Evolutionary conservation across 2,113 vertebrate genomes (phyloP), one percentile per base, ranked within the genome.

Genomic region (Osmerus eperlanus): DNA sequence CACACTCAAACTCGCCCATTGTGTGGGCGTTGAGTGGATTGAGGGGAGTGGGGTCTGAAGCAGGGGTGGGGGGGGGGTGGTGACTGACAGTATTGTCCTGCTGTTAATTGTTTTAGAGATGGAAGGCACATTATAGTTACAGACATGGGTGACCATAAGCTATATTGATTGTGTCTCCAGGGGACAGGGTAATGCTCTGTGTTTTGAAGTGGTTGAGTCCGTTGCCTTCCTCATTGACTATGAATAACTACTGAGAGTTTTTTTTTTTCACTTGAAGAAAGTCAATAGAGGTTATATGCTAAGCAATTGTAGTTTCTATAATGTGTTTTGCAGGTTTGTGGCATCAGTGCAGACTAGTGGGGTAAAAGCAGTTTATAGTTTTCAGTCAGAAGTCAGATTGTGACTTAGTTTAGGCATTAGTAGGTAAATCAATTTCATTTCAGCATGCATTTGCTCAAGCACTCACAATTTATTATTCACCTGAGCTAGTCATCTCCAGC

Each of bases 51-150:
- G 16, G 28, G 56, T 47, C 41, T 47, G 41, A 65, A 73, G 58
- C 13, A 19, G 23, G 67, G 64, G 55, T 65, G 62, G 66, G 56
- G 58, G 28, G 75, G 75, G 81, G 69, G 68, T 72, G 78, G 77
- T 79, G 83, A 82, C 77, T 65, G 74, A 47, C 32, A 51, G 64
- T 88, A 88, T 77, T 79, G 78, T 74, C 75, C 60, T 67, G 68
- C 79, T 77, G 84, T 88, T 88, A 89, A 88, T 88, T 81, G 86
- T 83, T 81, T 82, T 73, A 79, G 61, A 81, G 81, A 87, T 84
- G 76, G 81, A 85, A 86, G 68, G 70, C 36, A 58, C 29, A 9
- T 64, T n/a, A 29, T 18, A 29, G 62, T 41, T 32, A 64, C 29
- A 63, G 28, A 63, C 61, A 64, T 64, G 36, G 32, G 47, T 47